Evolutionary conservation across 2,888 invertebrate genomes (phyloP), one percentile per base, ranked within the genome.

Genomic region (Villa cingulata): DNA sequence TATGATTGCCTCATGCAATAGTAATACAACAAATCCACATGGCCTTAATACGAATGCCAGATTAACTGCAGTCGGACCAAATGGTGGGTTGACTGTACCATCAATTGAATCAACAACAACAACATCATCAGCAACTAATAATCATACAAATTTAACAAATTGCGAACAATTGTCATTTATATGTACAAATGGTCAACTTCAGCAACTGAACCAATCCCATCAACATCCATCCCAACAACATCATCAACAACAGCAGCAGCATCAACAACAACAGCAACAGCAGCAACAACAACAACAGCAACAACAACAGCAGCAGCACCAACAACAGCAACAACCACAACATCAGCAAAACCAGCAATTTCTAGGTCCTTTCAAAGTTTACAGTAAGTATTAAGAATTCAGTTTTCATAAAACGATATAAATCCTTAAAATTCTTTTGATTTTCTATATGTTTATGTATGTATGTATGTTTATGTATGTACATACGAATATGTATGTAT

Each of bases 341-440:
- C 41, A 52, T 14, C 39, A 45, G 15, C 48, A 62, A 53, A 62
- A 64, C 56, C 66, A 64, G 51, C 65, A 65, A 62, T 45, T 54
- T 29, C 45, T 56, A 19, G 68, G 68, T 51, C 66, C 68, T 53
- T 70, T 66, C 60, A 70, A 70, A 65, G 61, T 66, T 53, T 70
- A 70, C 59, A 70, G 70, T 70, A 59, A 69, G 69, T 67, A 58
- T 55, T 53, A 37, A 41, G 37, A 46, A 9, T 27, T 27, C 6
- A 27, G 10, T 27, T 27, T 27, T 6, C 27, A 27, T 27, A 27
- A 10, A 27, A 27, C 10, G 27, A 2, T 1, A 27, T 9, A 27
- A 27, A 9, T 40, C 41, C 23, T 37, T 16, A 41, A 18, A 17
- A 23, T 23, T 36, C 41, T 19, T 41, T 40, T n/a, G 20, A 43